Evolutionary conservation across 2,888 invertebrate species (phyloP), one percentile per base, ranked within the genome.

Genomic region (Cremastinae sp.): DNA sequence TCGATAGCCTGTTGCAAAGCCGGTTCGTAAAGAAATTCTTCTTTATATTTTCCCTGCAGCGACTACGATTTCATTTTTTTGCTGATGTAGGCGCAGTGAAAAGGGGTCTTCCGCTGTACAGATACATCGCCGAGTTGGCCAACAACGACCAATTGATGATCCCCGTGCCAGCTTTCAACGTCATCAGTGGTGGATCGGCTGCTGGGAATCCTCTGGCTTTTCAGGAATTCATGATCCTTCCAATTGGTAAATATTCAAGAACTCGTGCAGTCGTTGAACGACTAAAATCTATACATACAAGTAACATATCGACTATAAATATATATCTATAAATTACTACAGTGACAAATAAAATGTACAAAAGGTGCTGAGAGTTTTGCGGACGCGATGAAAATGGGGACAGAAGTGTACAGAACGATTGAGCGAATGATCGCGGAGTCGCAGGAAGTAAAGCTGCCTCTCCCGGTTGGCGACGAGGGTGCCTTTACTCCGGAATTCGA

Each of bases 1-100:
- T 89, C 89, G 0, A 78, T 86, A 18, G 87, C 85, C 3, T 86
- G 85, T 28, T 89, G 89, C 74, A 89, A 88, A 78, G 89, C 88
- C 5, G 87, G 87, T 8, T 7, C 2, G n/a, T n/a, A 18, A 38
- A 34, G 16, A 9, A 8, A 5, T 28, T 28, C 28, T 5, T 28
- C n/a, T n/a, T n/a, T n/a, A n/a, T n/a, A n/a, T n/a, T n/a, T n/a
- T n/a, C n/a, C n/a, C n/a, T n/a, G n/a, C n/a, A n/a, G n/a, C 28
- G 28, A 28, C 5, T 28, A 28, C 5, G 2, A 28, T 28, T 28
- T 28, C 5, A 28, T 3, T 5, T 28, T 28, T n/a, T n/a, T n/a
- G n/a, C n/a, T n/a, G n/a, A n/a, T n/a, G n/a, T n/a, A 76, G 76
- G 77, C 1, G 89, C 89, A 0, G 84, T 85, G 0, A 85, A 85